Conservation (phyloP, 2,888 invertebrate genomes). For the Mellilla xanthometata region DNA sequence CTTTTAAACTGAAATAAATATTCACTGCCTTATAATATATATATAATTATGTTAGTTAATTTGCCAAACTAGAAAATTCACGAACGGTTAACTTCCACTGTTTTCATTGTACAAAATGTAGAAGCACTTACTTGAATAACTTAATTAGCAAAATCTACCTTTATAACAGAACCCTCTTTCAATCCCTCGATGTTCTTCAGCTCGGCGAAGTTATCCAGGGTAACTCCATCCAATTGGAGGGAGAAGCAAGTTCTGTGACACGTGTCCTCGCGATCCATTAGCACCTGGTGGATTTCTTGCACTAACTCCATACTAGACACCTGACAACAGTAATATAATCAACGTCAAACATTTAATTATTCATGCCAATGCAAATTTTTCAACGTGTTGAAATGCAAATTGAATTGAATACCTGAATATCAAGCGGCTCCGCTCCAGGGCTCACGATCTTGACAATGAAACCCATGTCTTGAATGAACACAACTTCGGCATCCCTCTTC, state of each 20-base stretch:
- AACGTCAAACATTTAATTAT: conserved; percentile 27
- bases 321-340: conserved; percentile 56
- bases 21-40: no score
- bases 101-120: no score
- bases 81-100: no score
- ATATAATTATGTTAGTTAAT: no score
- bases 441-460: conserved; percentile 97
- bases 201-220: conserved; percentile 98
- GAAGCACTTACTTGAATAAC: no score
- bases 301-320: conserved; percentile 99
- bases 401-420: conserved; percentile 88
- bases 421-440: conserved; percentile 95
- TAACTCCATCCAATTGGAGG: conserved; percentile 95
- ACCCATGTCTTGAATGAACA: conserved; percentile 95
- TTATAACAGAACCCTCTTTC: conserved; percentile 96
- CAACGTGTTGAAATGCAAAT: conserved; percentile 23
- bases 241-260: conserved; percentile 99
- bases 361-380: conserved; percentile 21
- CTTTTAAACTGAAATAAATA: no score
- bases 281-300: conserved; percentile 97
- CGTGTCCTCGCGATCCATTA: conserved; percentile 99
- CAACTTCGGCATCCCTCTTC: conserved; percentile 89
- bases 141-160: conserved; percentile 78
- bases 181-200: conserved; percentile 97
- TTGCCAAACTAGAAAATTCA: no score